A percentile compares a stretch with the other conserved stretches of the same genome.
Evolutionary conservation across 1,140 invertebrate species (phyloP).

Genomic region (Chironomus tepperi): DNA sequence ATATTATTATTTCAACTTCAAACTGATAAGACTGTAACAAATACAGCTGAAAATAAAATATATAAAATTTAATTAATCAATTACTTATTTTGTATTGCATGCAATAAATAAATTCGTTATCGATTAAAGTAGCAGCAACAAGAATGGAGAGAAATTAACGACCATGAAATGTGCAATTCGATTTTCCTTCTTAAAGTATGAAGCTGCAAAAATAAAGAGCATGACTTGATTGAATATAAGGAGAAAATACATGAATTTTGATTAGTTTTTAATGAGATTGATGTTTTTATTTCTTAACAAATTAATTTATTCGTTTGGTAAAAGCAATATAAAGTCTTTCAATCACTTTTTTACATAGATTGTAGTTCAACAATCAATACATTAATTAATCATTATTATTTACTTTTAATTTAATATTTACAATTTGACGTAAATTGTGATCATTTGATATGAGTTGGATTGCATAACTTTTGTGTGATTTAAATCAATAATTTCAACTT

Average conservation of each 20-base stretch:
- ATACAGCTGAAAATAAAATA: neutral
- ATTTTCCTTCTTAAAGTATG: neutral
- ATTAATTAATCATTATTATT: neutral
- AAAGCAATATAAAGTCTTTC: constrained; percentile 9
- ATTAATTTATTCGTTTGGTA: constrained; percentile 3
- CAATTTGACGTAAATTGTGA: neutral
- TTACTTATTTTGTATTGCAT: neutral
- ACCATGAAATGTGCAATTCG: neutral
- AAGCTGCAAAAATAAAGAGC: neutral
- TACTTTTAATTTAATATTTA: neutral
- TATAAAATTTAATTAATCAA: constrained; percentile 10
- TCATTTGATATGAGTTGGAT: neutral
- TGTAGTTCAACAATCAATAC: constrained; percentile 8
- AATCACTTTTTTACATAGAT: constrained; percentile 14
- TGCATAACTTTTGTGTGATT: too few relatives aligned
- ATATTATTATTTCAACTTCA: neutral
- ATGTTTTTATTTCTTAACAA: constrained; percentile 11
- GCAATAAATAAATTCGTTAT: constrained; percentile 2
- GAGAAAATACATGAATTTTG: neutral
- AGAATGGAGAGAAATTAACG: too few relatives aligned
- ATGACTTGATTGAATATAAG: neutral
- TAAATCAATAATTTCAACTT: too few relatives aligned
- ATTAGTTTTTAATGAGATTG: constrained; percentile 9
- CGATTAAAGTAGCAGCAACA: neutral
- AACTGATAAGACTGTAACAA: neutral